Evolutionary conservation across 2,888 invertebrate genomes (phyloP).

Genomic region (Mesoligia furuncula): DNA sequence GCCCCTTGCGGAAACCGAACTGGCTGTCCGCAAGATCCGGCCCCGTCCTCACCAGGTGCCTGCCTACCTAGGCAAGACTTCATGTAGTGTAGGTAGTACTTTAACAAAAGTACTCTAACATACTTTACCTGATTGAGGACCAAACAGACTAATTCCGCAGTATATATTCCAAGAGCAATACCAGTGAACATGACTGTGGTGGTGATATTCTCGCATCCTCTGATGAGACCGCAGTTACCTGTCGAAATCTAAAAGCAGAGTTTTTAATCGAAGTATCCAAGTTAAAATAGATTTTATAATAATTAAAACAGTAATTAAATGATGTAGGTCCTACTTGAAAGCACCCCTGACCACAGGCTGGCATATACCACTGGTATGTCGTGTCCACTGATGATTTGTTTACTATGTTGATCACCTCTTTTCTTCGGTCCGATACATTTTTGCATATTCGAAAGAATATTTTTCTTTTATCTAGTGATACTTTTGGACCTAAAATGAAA

Average conservation of each 20-base stretch:
- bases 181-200: slow-evolving; percentile 82
- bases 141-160: slow-evolving; percentile 84
- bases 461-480: slow-evolving; percentile 77
- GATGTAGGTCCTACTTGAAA: slow-evolving; percentile 78
- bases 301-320: neutral
- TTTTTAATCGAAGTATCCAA: neutral
- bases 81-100: neutral
- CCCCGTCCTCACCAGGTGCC: too few species aligned
- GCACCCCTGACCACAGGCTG: slow-evolving; percentile 80
- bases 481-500: slow-evolving; percentile 78
- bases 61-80: neutral
- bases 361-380: slow-evolving; percentile 87
- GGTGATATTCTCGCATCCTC: slow-evolving; percentile 82
- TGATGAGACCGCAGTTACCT: slow-evolving; percentile 86
- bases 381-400: slow-evolving; percentile 83
- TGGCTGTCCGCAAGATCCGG: too few species aligned
- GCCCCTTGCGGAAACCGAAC: too few species aligned
- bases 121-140: slow-evolving; percentile 84
- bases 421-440: slow-evolving; percentile 79
- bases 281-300: neutral
- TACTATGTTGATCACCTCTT: slow-evolving; percentile 77
- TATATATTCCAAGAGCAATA: slow-evolving; percentile 81
- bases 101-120: neutral
- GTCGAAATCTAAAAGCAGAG: slow-evolving; percentile 79
- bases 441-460: slow-evolving; percentile 81